Evolutionary conservation across 2,888 invertebrate species (phyloP).

Genomic region (Aspidapion aeneum): DNA sequence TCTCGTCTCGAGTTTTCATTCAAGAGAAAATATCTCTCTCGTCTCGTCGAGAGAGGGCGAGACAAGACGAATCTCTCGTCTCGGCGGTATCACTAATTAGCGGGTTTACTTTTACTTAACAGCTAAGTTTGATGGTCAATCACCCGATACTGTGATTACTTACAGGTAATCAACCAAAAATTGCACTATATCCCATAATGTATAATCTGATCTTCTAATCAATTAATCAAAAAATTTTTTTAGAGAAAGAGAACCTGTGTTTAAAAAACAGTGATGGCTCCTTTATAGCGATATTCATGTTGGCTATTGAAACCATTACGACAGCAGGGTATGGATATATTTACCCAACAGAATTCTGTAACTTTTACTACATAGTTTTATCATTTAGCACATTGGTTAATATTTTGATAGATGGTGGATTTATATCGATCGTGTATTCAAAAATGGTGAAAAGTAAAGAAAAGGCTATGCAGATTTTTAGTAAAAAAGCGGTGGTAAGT

Average conservation of each 20-base stretch:
- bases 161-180: too few relatives aligned
- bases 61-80: too few relatives aligned
- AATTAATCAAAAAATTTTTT: too few relatives aligned
- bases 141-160: too few relatives aligned
- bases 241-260: background rate
- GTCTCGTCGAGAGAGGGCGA: too few relatives aligned
- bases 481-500: slow-evolving; percentile 66
- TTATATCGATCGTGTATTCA: slow-evolving; percentile 55
- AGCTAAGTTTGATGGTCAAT: too few relatives aligned
- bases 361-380: slow-evolving; percentile 27
- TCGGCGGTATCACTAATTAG: too few relatives aligned
- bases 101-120: too few relatives aligned
- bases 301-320: slow-evolving; percentile 35
- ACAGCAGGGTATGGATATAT: slow-evolving; percentile 35
- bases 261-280: background rate
- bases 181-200: too few relatives aligned
- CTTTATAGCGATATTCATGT: slow-evolving; percentile 23
- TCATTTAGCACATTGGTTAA: slow-evolving; percentile 30
- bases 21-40: too few relatives aligned
- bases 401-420: slow-evolving; percentile 37
- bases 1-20: too few relatives aligned
- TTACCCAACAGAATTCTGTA: slow-evolving; percentile 32
- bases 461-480: slow-evolving; percentile 53
- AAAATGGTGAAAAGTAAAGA: slow-evolving; percentile 57
- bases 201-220: too few relatives aligned